Conservation (phyloP, 2,113 vertebrate genomes). For the Megaleporinus macrocephalus region DNA sequence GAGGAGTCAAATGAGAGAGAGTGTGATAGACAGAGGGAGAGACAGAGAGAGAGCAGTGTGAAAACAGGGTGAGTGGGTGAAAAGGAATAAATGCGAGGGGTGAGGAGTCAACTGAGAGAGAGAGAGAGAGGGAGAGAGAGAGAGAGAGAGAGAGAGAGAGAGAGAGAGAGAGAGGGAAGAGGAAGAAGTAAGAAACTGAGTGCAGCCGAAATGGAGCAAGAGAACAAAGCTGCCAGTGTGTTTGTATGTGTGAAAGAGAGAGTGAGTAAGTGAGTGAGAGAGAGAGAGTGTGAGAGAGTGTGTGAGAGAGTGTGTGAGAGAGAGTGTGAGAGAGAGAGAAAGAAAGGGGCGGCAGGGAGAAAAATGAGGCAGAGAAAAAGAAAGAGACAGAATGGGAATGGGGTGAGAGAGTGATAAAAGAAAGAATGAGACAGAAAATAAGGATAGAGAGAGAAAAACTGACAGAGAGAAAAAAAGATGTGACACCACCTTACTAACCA, state of each 20-base stretch:
- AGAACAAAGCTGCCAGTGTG: constrained; percentile 69
- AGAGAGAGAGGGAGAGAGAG: constrained; percentile 52
- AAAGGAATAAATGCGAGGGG: neutral
- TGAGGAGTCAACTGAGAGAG: constrained; percentile 39
- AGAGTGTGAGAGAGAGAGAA: constrained; percentile 9
- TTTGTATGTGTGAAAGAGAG: constrained; percentile 37
- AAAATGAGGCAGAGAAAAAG: constrained; percentile 39
- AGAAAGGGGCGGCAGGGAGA: neutral
- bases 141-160: constrained; percentile 53
- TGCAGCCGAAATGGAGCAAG: constrained; percentile 40
- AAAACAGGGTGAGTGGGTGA: neutral
- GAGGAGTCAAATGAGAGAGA: constrained; percentile 50
- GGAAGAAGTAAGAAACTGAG: constrained; percentile 43
- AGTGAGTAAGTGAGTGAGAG: neutral
- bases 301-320: constrained; percentile 13
- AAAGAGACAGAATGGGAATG: neutral
- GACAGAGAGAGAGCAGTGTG: constrained; percentile 35
- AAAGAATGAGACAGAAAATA: too few species aligned
- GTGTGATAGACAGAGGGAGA: neutral
- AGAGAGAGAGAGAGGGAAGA: constrained; percentile 36
- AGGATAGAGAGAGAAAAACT: too few species aligned
- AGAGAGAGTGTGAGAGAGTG: constrained; percentile 8
- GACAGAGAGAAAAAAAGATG: too few species aligned
- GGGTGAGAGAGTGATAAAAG: too few species aligned
- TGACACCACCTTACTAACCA: too few species aligned